A percentile compares a stretch with the other conserved stretches of the same genome.
Evolutionary conservation across 2,888 invertebrate species (phyloP).

Genomic region (Xanthostigma xanthostigma): DNA sequence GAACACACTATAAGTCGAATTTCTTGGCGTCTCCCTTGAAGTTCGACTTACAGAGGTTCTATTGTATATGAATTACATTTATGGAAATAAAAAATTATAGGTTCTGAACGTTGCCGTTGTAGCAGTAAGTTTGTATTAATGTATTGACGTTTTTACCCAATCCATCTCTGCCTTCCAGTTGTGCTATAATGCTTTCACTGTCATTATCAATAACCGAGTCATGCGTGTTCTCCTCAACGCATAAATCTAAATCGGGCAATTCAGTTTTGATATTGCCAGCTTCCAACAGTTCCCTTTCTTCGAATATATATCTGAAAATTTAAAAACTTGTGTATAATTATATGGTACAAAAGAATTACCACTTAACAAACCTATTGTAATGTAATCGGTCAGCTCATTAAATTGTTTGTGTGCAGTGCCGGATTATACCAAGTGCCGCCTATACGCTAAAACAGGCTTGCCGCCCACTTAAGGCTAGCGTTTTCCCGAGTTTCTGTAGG

Average conservation of each 20-base stretch:
- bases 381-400: neutral
- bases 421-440: too few species aligned
- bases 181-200: constrained; percentile 14
- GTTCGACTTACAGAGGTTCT: too few species aligned
- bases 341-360: too few species aligned
- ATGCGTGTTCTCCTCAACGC: constrained; percentile 11
- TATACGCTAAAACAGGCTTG: too few species aligned
- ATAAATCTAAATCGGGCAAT: constrained; percentile 13
- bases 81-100: neutral
- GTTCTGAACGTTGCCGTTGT: neutral
- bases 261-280: constrained; percentile 15
- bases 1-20: too few species aligned
- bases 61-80: too few species aligned
- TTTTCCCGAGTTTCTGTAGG: too few species aligned
- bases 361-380: neutral
- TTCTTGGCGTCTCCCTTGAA: too few species aligned
- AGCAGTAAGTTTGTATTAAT: neutral
- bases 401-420: neutral
- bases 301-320: constrained; percentile 18
- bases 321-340: neutral
- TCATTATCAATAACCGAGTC: constrained; percentile 11
- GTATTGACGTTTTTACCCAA: constrained; percentile 4
- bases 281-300: constrained; percentile 21
- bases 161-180: constrained; percentile 7
- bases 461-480: too few species aligned